phyloP scores from a whole-genome alignment of 1,140 invertebrate species.

The Ericerus pela region DNA sequence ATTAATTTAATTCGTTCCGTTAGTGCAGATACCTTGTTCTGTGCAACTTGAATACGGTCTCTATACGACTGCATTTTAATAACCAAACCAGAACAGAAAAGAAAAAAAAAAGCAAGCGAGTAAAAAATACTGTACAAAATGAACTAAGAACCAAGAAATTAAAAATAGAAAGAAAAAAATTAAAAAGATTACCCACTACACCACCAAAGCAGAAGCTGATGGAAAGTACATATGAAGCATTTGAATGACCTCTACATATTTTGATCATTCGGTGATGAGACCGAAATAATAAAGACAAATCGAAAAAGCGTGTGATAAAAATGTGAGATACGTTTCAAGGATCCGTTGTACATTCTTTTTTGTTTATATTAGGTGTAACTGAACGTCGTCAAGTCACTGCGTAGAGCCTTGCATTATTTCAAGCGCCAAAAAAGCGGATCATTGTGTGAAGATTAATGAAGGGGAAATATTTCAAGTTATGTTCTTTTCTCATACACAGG shows the following conservation, averaged over 20 bases:
- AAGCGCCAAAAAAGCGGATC: neutral
- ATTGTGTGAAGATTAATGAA: too few relatives aligned
- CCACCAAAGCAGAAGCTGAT: neutral
- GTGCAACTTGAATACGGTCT: slow-evolving; percentile 66
- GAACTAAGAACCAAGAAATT: neutral
- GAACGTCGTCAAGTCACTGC: slow-evolving; percentile 4
- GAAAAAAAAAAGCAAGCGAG: slow-evolving; percentile 13
- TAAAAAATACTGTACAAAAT: slow-evolving; percentile 7
- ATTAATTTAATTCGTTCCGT: slow-evolving; percentile 74
- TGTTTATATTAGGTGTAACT: slow-evolving; percentile 10
- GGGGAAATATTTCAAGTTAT: too few relatives aligned
- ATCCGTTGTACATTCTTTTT: too few relatives aligned
- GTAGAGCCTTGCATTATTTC: slow-evolving; percentile 1
- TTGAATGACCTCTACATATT: too few relatives aligned
- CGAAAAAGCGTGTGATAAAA: neutral
- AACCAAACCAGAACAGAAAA: slow-evolving; percentile 17
- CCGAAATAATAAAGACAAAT: neutral
- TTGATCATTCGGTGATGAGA: too few relatives aligned
- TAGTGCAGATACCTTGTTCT: slow-evolving; percentile 72
- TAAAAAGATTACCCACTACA: neutral
- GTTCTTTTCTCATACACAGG: too few relatives aligned
- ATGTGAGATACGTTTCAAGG: neutral
- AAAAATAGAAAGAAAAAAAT: slow-evolving; percentile 10
- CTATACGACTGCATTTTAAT: slow-evolving; percentile 50
- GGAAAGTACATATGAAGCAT: neutral